Conservation (phyloP, 2,888 invertebrate genomes). For the Leucophora obtusa region DNA sequence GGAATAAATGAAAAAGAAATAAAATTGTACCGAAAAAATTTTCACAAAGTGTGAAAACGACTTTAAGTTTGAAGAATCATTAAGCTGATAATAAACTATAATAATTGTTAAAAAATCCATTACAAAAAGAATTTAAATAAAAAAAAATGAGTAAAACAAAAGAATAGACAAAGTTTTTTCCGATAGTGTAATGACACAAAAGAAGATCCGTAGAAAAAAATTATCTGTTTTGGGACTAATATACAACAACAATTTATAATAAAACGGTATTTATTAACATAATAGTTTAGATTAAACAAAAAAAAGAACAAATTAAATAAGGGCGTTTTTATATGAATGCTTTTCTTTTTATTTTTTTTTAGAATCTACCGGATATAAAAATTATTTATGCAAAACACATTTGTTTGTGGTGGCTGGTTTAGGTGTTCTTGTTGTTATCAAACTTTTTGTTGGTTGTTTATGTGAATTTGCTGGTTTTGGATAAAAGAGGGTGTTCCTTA, state of each 20-base stretch:
- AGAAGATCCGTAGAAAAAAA: conserved; percentile 19
- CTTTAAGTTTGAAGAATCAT: no score
- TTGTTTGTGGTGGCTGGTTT: conserved; percentile 3
- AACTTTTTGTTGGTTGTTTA: conserved; percentile 8
- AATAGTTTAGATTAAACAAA: not conserved
- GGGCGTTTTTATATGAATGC: conserved; percentile 50
- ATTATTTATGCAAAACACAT: conserved; percentile 63
- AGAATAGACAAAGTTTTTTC: not conserved
- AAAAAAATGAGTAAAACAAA: not conserved
- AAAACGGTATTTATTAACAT: conserved; percentile 37
- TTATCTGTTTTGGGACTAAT: conserved; percentile 14
- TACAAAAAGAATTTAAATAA: no score
- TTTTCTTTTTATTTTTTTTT: conserved; percentile 5
- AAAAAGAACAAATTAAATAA: conserved; percentile 38
- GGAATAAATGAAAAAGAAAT: conserved; percentile 1
- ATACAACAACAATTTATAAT: conserved; percentile 32
- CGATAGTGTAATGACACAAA: not conserved
- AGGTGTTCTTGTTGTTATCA: not conserved
- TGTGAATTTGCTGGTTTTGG: not conserved
- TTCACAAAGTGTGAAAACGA: conserved; percentile 8
- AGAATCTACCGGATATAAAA: conserved; percentile 54
- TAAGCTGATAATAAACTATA: no score
- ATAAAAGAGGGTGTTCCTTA: conserved; percentile 25
- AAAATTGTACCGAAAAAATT: conserved; percentile 39
- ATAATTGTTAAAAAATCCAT: no score